Conservation (phyloP, 2,888 invertebrate species). For the Hirtodrosophila alboralis region DNA sequence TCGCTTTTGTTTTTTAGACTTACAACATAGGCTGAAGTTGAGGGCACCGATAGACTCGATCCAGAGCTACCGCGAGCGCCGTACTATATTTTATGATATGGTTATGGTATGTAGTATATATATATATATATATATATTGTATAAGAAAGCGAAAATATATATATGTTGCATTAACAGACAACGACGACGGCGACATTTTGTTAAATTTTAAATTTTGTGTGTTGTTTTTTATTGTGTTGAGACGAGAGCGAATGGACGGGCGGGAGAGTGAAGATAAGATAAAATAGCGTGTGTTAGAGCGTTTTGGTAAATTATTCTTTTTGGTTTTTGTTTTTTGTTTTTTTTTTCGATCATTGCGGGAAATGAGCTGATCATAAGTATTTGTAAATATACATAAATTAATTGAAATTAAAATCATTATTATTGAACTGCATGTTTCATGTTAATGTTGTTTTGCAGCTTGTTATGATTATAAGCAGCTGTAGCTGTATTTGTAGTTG, state of each 20-base stretch:
- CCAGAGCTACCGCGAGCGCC: constrained; percentile 88
- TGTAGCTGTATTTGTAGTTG: constrained; percentile 36
- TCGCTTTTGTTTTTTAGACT: constrained; percentile 85
- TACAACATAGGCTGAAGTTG: constrained; percentile 89
- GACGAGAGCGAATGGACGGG: constrained; percentile 46
- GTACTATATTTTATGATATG: constrained; percentile 84
- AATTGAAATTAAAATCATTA: constrained; percentile 22
- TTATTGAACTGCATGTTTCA: constrained; percentile 58
- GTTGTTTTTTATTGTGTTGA: constrained; percentile 37
- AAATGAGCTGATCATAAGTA: constrained; percentile 66
- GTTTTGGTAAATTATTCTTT: no score
- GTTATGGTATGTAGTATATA: constrained; percentile 55
- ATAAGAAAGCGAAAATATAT: constrained; percentile 35
- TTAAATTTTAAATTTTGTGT: constrained; percentile 25
- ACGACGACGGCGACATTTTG: constrained; percentile 46
- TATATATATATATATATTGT: constrained; percentile 51
- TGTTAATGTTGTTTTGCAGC: constrained; percentile 57
- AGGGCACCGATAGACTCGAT: constrained; percentile 93
- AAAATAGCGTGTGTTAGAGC: constrained; percentile 73
- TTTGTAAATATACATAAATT: constrained; percentile 25
- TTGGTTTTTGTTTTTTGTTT: constrained; percentile 22
- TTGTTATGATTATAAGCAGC: constrained; percentile 39
- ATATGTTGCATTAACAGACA: no score
- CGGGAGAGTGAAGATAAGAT: constrained; percentile 69
- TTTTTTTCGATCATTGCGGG: constrained; percentile 45